Base-by-base conservation (phyloP, 2,797 vertebrate species). In the Myotis pilosus region DNA sequence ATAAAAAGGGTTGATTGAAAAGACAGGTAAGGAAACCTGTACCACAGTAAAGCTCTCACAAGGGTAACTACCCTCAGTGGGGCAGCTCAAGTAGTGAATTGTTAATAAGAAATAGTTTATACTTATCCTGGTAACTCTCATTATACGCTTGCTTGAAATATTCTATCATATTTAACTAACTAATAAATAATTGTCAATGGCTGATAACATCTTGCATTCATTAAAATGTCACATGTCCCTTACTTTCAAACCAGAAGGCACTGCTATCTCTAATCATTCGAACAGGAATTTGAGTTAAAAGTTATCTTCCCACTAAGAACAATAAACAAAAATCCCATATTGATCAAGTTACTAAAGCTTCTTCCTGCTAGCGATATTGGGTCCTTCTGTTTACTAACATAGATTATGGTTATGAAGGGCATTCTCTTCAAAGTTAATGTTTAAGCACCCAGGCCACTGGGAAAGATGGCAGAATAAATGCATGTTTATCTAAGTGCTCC, bases 401-500 rank as follows among this genome's bases (percentile, higher is more conserved):
- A 92, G 91, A 94, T 89, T 81, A 82, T 78, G 91, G 82, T 83
- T 83, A 87, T 51, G 79, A 96, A 95, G 79, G 80, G 83, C 83
- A 87, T 94, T 94, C 89, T 92, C 95, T 96, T 89, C 75, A 93
- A 96, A 97, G 92, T 96, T 96, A 97, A 97, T 91, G 93, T 96
- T 97, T 96, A 96, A 88, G 94, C 94, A 95, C 81, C 94, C 87
- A 91, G 91, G 84, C 83, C 30, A n/a, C 55, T 38, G 30, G 87
- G 84, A 91, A 92, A 91, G 94, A 81, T 22, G 49, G 62, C 80
- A 92, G 95, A 92, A 41, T 81, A 88, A 96, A 93, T 13, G 49
- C 28, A 33, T 71, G 75, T 94, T 97, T 94, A 53, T 36, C 6
- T 92, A 92, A 82, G 92, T 57, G 53, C 78, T 72, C 91, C 75